Percentiles rank a stretch among this genome's conserved stretches.
Evolutionary conservation across 2,888 invertebrate species (phyloP).

Genomic region (Bombyx huttoni): DNA sequence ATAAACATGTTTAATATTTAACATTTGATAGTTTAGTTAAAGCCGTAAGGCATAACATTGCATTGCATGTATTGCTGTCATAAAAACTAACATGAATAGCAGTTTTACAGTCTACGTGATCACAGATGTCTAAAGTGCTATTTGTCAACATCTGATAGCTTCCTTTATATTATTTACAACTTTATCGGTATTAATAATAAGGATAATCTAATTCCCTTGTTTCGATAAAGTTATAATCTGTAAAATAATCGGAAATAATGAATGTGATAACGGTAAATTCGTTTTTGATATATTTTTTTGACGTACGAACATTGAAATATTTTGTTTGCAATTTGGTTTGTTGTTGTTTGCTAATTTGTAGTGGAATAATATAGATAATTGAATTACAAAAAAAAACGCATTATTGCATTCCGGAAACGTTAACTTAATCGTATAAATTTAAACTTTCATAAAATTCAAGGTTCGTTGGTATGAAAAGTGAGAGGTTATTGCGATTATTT

Average conservation of each 20-base stretch:
- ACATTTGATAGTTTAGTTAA: too few relatives aligned
- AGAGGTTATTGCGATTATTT: too few relatives aligned
- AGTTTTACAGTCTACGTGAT: too few relatives aligned
- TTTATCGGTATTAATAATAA: slow-evolving; percentile 10
- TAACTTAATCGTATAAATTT: too few relatives aligned
- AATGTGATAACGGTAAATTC: not conserved
- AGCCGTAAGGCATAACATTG: too few relatives aligned
- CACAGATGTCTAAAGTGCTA: not conserved
- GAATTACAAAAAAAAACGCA: too few relatives aligned
- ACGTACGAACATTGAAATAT: not conserved
- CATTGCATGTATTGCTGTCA: too few relatives aligned
- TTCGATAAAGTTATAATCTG: not conserved
- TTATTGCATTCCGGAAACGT: too few relatives aligned
- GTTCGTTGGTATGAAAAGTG: too few relatives aligned
- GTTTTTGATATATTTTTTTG: not conserved
- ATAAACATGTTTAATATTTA: too few relatives aligned
- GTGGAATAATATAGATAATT: not conserved
- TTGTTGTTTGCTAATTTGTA: not conserved
- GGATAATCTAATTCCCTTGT: slow-evolving; percentile 13
- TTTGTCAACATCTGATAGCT: not conserved
- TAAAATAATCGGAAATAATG: not conserved
- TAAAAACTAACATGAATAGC: too few relatives aligned
- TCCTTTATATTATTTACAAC: not conserved
- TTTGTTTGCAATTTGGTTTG: not conserved
- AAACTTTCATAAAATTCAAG: too few relatives aligned